Percentiles rank a stretch among this genome's conserved stretches.
phyloP scores from a whole-genome alignment of 2,888 invertebrate species.

The Gandaritis pyraliata region DNA sequence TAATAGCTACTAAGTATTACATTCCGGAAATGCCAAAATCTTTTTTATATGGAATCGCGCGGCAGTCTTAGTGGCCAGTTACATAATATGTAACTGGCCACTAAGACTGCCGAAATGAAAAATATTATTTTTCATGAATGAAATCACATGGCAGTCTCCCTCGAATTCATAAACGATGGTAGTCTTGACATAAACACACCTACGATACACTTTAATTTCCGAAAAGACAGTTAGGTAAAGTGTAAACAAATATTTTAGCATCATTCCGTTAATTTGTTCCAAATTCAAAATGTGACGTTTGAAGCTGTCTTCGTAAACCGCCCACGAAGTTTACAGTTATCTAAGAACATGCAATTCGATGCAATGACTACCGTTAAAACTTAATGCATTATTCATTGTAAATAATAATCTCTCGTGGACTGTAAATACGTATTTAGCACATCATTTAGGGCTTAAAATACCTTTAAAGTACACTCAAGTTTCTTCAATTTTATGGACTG shows the following conservation, averaged over 20 bases:
- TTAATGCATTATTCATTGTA: conserved; percentile 25
- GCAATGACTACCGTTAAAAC: conserved; percentile 26
- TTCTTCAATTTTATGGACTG: too few relatives aligned
- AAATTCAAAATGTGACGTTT: conserved; percentile 41
- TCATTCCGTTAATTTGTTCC: conserved; percentile 44
- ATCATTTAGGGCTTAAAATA: conserved; percentile 18
- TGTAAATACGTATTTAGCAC: conserved; percentile 37
- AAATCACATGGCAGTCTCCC: too few relatives aligned
- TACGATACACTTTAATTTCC: conserved; percentile 25
- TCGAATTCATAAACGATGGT: too few relatives aligned
- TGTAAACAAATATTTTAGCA: conserved; percentile 43
- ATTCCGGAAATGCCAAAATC: conserved; percentile 50
- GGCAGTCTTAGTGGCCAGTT: neutral
- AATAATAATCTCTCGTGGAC: conserved; percentile 10
- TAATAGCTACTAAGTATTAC: too few relatives aligned
- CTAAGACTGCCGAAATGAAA: too few relatives aligned
- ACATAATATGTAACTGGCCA: too few relatives aligned
- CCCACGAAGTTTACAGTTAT: conserved; percentile 44
- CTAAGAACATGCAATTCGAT: conserved; percentile 23
- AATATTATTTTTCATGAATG: too few relatives aligned
- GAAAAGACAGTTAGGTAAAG: conserved; percentile 26
- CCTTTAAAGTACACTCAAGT: conserved; percentile 6
- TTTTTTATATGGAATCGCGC: neutral
- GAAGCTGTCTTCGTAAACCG: conserved; percentile 43
- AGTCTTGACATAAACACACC: conserved; percentile 15